Base-by-base conservation (phyloP, 1,140 invertebrate genomes). In the Zaprionus ghesquierei region DNA sequence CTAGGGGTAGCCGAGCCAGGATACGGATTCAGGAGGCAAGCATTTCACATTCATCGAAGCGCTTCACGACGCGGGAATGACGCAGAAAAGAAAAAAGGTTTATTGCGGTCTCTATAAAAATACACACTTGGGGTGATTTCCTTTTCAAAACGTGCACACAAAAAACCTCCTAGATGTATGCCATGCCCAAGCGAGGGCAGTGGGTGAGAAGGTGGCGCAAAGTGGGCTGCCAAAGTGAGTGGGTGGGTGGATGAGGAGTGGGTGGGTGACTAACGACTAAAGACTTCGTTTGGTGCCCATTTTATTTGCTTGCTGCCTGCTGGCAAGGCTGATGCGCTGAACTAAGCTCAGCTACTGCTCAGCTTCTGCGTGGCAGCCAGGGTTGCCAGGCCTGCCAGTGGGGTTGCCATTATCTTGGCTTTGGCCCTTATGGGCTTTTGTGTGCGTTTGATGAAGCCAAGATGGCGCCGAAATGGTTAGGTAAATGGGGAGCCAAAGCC, bases 21-120 rank as follows among this genome's bases (percentile, higher is more conserved):
- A 58, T 25, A 56, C 50, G 53, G 71, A 56, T 62, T 62, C 50
- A 44, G 38, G 38, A 10, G 23, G 8, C n/a, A 74, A 56, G 61
- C 63, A 68, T 65, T 69, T 74, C 61, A 68, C 60, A 79, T 64
- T 65, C 72, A 75, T 75, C 60, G 72, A 70, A 75, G 66, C 72
- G 72, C 72, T 64, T 41, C 56, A 65, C 61, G 50, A 61, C 22
- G 31, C 46, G 64, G 46, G 49, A 63, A 70, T 55, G 55, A 49
- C 33, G 56, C 53, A 79, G 63, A 82, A 75, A 84, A 87, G 82
- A 87, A 87, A 87, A n/a, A 87, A 87, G 82, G 82, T 87, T 87
- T 87, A 87, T 87, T 87, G 82, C 84, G 82, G 84, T 89, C 82
- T 87, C 82, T 84, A 87, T 87, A 87, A 87, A 87, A 87, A 87